A percentile compares a stretch with the other conserved stretches of the same genome.
phyloP scores from a whole-genome alignment of 2,888 invertebrate genomes.

The Lottia gigantea region DNA sequence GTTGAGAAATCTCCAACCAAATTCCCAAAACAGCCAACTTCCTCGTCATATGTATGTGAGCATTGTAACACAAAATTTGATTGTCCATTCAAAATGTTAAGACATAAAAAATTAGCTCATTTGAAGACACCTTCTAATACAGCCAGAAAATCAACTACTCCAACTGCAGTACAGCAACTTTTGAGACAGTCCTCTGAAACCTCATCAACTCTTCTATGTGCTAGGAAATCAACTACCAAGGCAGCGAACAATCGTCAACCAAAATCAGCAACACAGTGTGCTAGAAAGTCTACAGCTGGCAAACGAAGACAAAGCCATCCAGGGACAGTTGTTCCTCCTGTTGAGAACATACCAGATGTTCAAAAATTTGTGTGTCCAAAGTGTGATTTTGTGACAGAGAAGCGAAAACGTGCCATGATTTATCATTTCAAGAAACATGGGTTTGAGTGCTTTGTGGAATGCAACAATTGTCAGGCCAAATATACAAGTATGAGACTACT shows the following conservation, averaged over 20 bases:
- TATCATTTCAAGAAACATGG: slow-evolving; percentile 13
- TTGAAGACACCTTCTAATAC: not conserved
- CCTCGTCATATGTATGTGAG: not conserved
- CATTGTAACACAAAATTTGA: not conserved
- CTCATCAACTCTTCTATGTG: not conserved
- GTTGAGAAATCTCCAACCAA: not conserved
- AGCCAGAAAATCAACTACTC: not conserved
- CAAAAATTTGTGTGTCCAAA: slow-evolving; percentile 15
- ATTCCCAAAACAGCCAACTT: not conserved
- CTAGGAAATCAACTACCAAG: not conserved
- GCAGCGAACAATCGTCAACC: no score
- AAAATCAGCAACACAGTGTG: not conserved
- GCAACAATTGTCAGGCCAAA: slow-evolving; percentile 12
- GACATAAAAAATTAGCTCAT: not conserved
- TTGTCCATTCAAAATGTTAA: not conserved
- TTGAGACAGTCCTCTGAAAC: not conserved
- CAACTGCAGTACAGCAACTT: not conserved
- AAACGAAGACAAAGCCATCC: not conserved
- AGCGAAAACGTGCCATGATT: not conserved
- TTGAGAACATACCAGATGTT: not conserved
- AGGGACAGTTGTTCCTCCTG: no score
- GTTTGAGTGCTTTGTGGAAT: slow-evolving; percentile 10
- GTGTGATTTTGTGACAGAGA: slow-evolving; percentile 4
- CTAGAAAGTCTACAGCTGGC: not conserved
- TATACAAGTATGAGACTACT: not conserved